Evolutionary conservation across 2,113 vertebrate genomes (phyloP), one percentile per base, ranked within the genome.

Genomic region (Corapipo altera): DNA sequence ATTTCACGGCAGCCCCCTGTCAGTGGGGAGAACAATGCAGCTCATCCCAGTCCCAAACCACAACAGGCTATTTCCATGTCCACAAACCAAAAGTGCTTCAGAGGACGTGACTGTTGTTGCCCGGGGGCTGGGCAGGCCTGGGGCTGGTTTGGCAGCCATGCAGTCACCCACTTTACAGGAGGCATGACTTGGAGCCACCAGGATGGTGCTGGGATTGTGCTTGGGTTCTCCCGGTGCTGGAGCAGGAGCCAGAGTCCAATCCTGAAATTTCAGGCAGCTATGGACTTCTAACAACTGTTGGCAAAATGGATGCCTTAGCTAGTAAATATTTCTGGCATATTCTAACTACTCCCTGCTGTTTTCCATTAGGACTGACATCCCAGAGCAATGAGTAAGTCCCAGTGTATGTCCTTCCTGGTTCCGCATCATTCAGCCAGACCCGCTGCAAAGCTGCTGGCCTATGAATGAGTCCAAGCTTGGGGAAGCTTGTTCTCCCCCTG

Each of bases 241-340:
- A 82, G 28, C 24, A 15, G 65, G 58, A 85, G 27, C 44, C 1
- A 0, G 55, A 66, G 39, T 46, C 70, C 79, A 72, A 7, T 64
- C 24, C 61, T 52, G 37, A 87, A 64, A 71, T 62, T 78, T 69
- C 48, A 91, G 43, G 57, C 83, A 78, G 72, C 41, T 62, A 26
- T 1, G 0, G 61, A 51, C 76, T 86, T 96, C 61, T 81, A 86
- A 61, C 26, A 87, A 44, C 70, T 30, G 51, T 28, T 81, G 52
- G 46, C 55, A 23, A 89, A 84, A 87, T 54, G 18, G 61, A 86
- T 81, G 61, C 59, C 83, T 70, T 83, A 79, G 55, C 57, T 83
- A 41, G 44, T 91, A 94, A 96, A 92, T 94, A 91, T 92, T 95
- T 95, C 90, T 78, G 73, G 69, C 65, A 49, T 52, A 78, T 93